phyloP scores from a whole-genome alignment of 2,113 vertebrate species.

The Vidua chalybeata region DNA sequence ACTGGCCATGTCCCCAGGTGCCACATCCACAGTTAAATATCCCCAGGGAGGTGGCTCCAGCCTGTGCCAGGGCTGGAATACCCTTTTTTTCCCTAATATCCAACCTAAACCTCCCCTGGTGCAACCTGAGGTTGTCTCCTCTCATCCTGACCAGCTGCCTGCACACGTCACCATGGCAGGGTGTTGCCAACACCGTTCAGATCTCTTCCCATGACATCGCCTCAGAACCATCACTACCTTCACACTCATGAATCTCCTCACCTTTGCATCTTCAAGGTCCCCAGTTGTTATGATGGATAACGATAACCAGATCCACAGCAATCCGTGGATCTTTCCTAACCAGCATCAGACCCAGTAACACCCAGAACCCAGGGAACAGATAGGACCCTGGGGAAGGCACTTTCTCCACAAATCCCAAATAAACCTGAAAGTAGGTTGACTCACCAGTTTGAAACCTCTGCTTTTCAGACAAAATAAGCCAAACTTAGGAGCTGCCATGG shows the following conservation, averaged over 20 bases:
- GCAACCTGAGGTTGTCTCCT: neutral
- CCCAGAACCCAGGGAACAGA: neutral
- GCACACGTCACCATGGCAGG: neutral
- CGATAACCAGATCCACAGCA: neutral
- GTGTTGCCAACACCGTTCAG: neutral
- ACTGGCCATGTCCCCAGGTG: neutral
- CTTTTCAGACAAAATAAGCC: neutral
- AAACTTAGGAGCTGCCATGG: neutral
- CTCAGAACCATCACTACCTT: neutral
- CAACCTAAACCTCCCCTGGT: neutral
- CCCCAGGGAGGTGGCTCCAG: neutral
- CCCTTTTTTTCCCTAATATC: neutral
- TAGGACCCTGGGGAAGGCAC: neutral
- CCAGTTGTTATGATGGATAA: neutral
- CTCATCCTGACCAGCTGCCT: neutral
- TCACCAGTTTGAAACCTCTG: neutral
- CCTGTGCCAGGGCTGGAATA: neutral
- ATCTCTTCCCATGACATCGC: neutral
- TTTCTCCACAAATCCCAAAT: neutral
- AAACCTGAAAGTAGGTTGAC: neutral
- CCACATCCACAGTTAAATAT: neutral
- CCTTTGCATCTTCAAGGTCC: neutral
- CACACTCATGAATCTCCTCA: neutral
- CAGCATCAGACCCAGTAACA: neutral
- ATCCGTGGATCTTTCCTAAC: fast-evolving